Evolutionary conservation across 2,797 vertebrate species (phyloP), one percentile per base, ranked within the genome.

Genomic region (Linurgus olivaceus): DNA sequence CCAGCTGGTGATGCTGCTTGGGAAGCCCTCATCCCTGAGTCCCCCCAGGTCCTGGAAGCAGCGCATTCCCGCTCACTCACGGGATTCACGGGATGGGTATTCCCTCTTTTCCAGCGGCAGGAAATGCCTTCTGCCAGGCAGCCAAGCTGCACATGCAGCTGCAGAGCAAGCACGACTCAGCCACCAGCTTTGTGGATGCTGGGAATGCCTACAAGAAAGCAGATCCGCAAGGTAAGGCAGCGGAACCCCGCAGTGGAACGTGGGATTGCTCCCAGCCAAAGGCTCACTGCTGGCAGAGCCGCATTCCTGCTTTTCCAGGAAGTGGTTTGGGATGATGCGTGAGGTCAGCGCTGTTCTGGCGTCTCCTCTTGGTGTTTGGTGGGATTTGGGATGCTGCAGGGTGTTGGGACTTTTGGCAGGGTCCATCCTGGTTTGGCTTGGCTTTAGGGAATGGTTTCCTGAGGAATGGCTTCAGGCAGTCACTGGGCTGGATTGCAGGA

Each of bases 121-220:
- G 99, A 74, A 99, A 97, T 35, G 99, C 99, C 0, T 99, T 99
- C 91, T 99, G 99, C 94, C 99, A 99, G 96, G 99, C 99, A 0
- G 99, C 99, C 87, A 99, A 99, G 82, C 98, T 99, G 83, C 99
- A 99, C 82, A 98, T 99, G 99, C 99, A 99, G 97, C 98, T 99
- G 78, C 99, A 99, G 98, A 99, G 99, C 98, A 99, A 99, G 90
- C 99, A 99, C 3, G 99, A 99, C 97, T 98, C 98, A 0, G 99
- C 99, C 82, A 99, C 99, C 96, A 99, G 99, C 97, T 99, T 99
- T 14, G 99, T 99, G 67, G 99, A 99, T 4, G 99, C 99, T 0
- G 99, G 99, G 15, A 99, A 99, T 3, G 99, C 99, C 58, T 99
- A 98, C 97, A 99, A 99, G 96, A 99, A 99, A 94, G 98, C 99